Base-by-base conservation (phyloP, 2,797 vertebrate species). In the Sebastes minor region DNA sequence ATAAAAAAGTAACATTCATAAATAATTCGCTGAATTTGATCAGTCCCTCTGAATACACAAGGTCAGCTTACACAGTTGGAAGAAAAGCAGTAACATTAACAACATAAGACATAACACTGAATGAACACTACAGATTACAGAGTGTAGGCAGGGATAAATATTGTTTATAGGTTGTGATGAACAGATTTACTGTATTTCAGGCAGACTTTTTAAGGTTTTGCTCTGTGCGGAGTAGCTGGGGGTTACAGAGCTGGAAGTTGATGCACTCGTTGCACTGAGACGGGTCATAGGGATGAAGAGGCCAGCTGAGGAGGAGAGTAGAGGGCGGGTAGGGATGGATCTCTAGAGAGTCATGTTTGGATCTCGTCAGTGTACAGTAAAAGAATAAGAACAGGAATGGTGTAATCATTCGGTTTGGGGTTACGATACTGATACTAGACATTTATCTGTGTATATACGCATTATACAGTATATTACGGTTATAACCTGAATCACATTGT, bases 261-360 rank as follows among this genome's bases (percentile, higher is more conserved):
- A 72, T 56, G 32, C 60, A 35, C 35, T 46, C 57, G 25, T 23
- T 63, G n/a, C 10, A 46, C 71, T 57, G 55, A 77, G 35, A 72
- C 11, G 49, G 73, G 74, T 59, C 56, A 57, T 2, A 60, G 62
- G 35, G n/a, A 49, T 4, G 20, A 23, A 18, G 33, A 75, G 53
- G 74, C 10, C 63, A 65, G 52, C 71, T 65, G 78, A 76, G 56
- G 68, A 67, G 38, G 38, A 74, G 76, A 61, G 63, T 27, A 73
- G 33, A 46, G 65, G 61, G 35, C 61, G 66, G 38, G 62, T 65
- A 70, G n/a, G 12, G 46, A 30, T 25, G 11, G 57, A n/a, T 55
- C 38, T 30, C 5, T 4, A 5, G 42, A 67, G 38, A 74, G 56
- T 71, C 55, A 27, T 60, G 25, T 62, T 67, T 46, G 8, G 53